Evolutionary conservation across 2,888 invertebrate genomes (phyloP).

Genomic region (Galerucella calmariensis): DNA sequence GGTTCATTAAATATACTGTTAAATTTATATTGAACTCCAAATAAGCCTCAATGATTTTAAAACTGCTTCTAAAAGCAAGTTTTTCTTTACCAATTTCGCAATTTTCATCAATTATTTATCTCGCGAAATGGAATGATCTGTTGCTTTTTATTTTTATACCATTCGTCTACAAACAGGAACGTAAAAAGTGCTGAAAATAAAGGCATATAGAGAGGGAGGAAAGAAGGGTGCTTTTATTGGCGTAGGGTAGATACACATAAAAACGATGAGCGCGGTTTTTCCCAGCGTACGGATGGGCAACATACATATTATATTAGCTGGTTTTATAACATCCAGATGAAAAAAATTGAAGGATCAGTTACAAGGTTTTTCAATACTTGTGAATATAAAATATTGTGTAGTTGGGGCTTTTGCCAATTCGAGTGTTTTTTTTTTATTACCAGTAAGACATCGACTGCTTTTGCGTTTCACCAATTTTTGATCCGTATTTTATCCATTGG

Average conservation of each 20-base stretch:
- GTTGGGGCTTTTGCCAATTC: neutral
- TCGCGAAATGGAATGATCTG: conserved; percentile 28
- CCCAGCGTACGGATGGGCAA: neutral
- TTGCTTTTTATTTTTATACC: conserved; percentile 28
- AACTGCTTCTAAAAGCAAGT: neutral
- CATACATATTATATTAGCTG: conserved; percentile 8
- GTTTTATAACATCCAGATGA: neutral
- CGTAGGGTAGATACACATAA: conserved; percentile 7
- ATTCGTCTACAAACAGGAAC: conserved; percentile 20
- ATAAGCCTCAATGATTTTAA: too few species aligned
- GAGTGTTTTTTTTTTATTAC: neutral
- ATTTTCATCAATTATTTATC: conserved; percentile 20
- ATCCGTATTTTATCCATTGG: too few species aligned
- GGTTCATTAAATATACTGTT: too few species aligned
- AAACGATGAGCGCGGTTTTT: neutral
- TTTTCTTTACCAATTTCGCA: neutral
- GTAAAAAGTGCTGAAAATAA: conserved; percentile 18
- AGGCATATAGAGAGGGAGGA: conserved; percentile 7
- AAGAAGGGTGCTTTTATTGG: conserved; percentile 8
- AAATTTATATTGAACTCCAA: too few species aligned
- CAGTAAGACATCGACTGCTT: too few species aligned
- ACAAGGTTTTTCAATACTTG: neutral
- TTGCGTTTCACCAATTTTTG: too few species aligned
- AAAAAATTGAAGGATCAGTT: conserved; percentile 4
- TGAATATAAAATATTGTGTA: neutral